Evolutionary conservation across 1,140 invertebrate species (phyloP), one percentile per base, ranked within the genome.

Genomic region (Calliopsis andreniformis): DNA sequence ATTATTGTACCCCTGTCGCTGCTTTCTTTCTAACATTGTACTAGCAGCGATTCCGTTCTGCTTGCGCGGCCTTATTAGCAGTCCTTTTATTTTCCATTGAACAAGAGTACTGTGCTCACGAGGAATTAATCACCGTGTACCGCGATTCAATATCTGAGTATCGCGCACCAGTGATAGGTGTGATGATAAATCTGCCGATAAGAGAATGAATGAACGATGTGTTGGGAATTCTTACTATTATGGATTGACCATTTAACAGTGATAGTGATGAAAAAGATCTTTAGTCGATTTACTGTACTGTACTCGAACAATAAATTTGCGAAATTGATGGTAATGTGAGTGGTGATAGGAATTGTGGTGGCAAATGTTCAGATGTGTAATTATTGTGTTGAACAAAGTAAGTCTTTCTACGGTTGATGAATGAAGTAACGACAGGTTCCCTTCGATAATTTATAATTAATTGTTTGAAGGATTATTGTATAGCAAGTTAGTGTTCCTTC

Each of bases 21-120:
- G 28, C 12, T 43, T 30, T 53, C n/a, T 51, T 71, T 72, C 61
- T 23, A 0, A 18, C 18, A 14, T 42, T 23, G 30, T 1, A 28
- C 0, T 58, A 58, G 20, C 56, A 59, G 32, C n/a, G 10, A 39
- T 14, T 14, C 25, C 23, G 16, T 23, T 72, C 39, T 20, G 35
- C 18, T 35, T 16, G 12, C 51, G 30, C 39, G 39, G 16, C 51
- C 71, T 75, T 56, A 75, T 55, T 55, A 35, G 64, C 62, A 67
- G 45, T 75, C 71, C 30, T 75, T 55, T 75, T 56, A 56, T 75
- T 67, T 28, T 28, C 49, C 18, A 28, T 66, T 43, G 28, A 66
- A 73, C 66, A 28, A 18, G 14, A 35, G 59, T 28, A 30, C 45
- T 23, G 8, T 1, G 28, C 7, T 32, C 3, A 55, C 18, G 39